These are phyloP conservation scores for Rhipidura dahli DNA, from an alignment of 2,113 vertebrate species.

Conservation along the genomic window DNA sequence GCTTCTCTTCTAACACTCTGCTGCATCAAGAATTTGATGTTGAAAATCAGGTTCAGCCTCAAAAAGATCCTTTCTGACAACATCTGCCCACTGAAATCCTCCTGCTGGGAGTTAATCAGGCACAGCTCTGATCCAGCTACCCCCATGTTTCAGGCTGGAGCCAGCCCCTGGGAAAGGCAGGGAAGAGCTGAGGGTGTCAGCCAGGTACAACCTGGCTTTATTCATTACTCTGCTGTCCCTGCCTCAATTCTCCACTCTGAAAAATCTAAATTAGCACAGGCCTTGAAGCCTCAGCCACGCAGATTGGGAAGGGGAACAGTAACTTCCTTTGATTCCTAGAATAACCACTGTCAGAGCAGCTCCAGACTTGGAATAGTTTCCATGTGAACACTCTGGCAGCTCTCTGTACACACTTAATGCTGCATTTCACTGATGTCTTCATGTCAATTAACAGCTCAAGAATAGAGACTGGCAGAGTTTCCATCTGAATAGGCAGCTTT, in stretches of 20 bases:
- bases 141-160: not conserved
- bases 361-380: not conserved
- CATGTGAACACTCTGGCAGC: not conserved
- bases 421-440: not conserved
- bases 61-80: not conserved
- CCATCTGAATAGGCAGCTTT: not conserved
- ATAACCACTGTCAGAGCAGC: not conserved
- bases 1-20: not conserved
- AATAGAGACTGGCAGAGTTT: not conserved
- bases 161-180: not conserved
- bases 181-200: not conserved
- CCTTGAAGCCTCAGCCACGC: not conserved
- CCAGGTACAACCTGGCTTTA: not conserved
- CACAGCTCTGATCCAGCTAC: not conserved
- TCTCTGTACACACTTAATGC: not conserved
- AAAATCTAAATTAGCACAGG: not conserved
- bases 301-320: not conserved
- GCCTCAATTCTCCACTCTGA: not conserved
- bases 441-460: not conserved
- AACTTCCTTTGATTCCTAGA: not conserved
- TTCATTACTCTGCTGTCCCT: not conserved
- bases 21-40: not conserved
- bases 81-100: not conserved
- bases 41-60: not conserved
- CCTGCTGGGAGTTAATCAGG: not conserved